Conservation (phyloP, 2,113 vertebrate species). For the Eretmodus cyanostictus region DNA sequence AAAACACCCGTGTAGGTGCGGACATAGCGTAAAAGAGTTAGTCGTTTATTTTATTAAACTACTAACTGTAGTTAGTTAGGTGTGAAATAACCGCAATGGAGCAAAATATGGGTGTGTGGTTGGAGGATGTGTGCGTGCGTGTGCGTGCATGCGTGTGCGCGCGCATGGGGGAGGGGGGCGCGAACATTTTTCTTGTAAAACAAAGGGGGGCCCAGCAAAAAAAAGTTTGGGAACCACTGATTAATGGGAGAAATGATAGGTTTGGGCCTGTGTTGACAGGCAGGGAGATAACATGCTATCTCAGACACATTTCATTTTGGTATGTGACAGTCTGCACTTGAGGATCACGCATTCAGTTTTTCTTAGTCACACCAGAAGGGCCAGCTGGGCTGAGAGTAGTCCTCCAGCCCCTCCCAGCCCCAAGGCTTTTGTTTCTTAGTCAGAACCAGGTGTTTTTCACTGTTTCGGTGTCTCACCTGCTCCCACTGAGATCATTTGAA, state of each 20-base stretch:
- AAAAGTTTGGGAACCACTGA: neutral
- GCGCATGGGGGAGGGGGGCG: neutral
- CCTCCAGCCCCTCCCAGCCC: neutral
- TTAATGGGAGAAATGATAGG: neutral
- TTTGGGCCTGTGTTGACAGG: neutral
- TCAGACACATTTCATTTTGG: neutral
- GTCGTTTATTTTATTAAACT: neutral
- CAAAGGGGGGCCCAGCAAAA: neutral
- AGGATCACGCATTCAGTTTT: neutral
- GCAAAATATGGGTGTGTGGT: neutral
- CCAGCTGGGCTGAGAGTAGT: neutral
- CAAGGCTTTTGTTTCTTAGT: neutral
- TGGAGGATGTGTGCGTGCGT: too few species aligned
- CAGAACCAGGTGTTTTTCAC: neutral
- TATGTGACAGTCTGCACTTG: slow-evolving; percentile 1
- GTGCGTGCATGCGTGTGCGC: rapidly evolving
- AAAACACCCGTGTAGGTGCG: neutral
- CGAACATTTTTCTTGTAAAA: neutral
- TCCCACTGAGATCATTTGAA: neutral
- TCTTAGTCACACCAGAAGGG: neutral
- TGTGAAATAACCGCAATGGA: neutral
- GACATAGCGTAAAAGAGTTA: rapidly evolving
- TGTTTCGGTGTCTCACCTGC: neutral
- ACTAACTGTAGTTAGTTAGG: neutral
- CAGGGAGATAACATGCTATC: neutral